Conservation (phyloP, 2,113 vertebrate genomes). For the Ursus arctos region DNA sequence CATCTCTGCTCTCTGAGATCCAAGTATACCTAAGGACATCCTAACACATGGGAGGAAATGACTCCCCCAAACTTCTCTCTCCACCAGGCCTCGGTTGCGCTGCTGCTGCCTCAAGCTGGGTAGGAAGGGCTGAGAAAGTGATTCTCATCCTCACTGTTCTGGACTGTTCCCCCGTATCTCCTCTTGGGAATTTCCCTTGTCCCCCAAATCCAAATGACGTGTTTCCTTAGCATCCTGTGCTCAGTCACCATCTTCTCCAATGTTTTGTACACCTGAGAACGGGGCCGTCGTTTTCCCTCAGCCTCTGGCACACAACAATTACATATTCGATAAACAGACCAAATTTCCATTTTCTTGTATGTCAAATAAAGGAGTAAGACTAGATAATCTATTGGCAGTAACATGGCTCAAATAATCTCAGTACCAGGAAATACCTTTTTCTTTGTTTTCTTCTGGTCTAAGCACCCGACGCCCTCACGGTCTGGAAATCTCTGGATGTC, state of each 20-base stretch:
- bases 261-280: not conserved
- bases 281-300: not conserved
- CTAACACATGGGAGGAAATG: not conserved
- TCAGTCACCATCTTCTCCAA: not conserved
- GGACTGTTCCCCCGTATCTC: not conserved
- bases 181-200: not conserved
- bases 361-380: not conserved
- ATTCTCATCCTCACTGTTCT: not conserved
- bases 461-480: fast-evolving
- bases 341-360: not conserved
- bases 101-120: not conserved
- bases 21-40: not conserved
- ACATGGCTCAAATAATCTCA: not conserved
- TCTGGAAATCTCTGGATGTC: fast-evolving
- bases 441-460: not conserved
- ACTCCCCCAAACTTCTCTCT: not conserved
- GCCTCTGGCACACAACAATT: not conserved
- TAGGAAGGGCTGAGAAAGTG: not conserved
- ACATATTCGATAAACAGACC: not conserved
- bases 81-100: not conserved
- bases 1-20: not conserved
- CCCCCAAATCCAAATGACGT: not conserved
- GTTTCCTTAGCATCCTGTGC: not conserved
- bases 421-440: not conserved
- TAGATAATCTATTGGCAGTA: not conserved